Conservation (phyloP, 53 echinoderm and acorn worm species). For the Actinopyga echinites region DNA sequence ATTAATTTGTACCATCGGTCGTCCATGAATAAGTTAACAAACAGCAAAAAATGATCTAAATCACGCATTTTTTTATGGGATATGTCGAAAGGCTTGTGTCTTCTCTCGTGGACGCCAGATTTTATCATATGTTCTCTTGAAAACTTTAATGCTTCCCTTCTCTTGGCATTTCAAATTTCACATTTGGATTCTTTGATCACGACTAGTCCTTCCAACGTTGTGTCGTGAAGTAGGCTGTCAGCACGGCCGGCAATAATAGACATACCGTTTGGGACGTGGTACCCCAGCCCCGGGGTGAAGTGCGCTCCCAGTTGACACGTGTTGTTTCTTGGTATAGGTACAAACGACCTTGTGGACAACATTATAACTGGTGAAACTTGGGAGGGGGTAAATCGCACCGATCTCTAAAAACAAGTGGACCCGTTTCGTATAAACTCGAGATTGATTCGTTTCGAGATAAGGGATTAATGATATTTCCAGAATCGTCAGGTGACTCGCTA, state of each 20-base stretch:
- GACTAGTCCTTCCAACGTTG: not conserved
- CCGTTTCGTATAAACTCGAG: no score
- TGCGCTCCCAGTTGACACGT: not conserved
- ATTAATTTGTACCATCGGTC: not conserved
- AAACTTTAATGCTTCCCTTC: not conserved
- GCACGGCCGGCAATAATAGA: not conserved
- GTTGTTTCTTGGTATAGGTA: not conserved
- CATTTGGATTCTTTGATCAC: not conserved
- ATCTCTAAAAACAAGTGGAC: no score
- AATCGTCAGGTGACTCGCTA: no score
- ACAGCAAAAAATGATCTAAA: constrained; percentile 16
- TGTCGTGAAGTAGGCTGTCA: not conserved
- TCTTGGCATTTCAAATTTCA: not conserved
- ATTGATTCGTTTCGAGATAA: no score
- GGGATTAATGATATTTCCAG: no score
- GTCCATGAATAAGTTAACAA: constrained; percentile 4
- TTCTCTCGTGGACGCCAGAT: not conserved
- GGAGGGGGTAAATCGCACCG: no score
- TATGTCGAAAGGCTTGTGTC: not conserved
- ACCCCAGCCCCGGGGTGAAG: not conserved
- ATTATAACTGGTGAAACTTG: not conserved
- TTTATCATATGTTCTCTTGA: not conserved
- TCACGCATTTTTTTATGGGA: not conserved
- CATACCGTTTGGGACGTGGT: not conserved
- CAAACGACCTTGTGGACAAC: not conserved